Percentiles rank a stretch among this genome's conserved stretches.
phyloP scores from a whole-genome alignment of 2,797 vertebrate species.

The Enteromius anoplus region DNA sequence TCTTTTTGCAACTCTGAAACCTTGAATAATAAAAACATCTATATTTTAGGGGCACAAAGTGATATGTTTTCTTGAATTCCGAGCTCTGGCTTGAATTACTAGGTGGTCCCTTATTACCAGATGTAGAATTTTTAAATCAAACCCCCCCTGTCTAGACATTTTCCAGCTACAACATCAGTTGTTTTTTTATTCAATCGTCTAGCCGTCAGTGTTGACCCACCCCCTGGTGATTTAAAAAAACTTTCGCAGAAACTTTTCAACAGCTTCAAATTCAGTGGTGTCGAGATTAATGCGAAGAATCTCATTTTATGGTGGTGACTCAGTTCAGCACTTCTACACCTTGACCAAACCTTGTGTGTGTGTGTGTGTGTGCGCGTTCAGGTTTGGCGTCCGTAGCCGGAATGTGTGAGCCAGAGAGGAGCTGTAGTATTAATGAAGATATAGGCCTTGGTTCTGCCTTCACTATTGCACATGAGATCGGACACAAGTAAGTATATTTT shows the following conservation, averaged over 20 bases:
- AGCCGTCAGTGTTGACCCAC: conserved; percentile 83
- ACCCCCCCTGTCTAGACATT: conserved; percentile 90
- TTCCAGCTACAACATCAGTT: conserved; percentile 86
- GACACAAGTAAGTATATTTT: conserved; percentile 94
- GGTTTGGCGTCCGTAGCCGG: conserved; percentile 98
- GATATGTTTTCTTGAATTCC: conserved; percentile 84
- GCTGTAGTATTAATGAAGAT: conserved; percentile 99
- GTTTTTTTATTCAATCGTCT: conserved; percentile 81
- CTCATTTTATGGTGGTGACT: conserved; percentile 79
- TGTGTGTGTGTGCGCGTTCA: conserved; percentile 71
- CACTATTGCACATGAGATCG: conserved; percentile 99
- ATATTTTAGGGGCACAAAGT: conserved; percentile 75
- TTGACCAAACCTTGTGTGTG: conserved; percentile 85
- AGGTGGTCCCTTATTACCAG: conserved; percentile 92
- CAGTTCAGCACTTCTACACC: conserved; percentile 80
- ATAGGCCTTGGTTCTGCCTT: conserved; percentile 98
- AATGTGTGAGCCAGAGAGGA: conserved; percentile 99
- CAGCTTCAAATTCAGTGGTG: conserved; percentile 79
- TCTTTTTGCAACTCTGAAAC: conserved; percentile 51
- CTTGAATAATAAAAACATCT: conserved; percentile 65
- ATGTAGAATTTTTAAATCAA: conserved; percentile 93
- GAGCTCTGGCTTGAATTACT: conserved; percentile 86
- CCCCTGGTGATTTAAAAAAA: conserved; percentile 82
- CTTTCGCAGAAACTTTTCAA: conserved; percentile 86
- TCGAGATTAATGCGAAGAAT: conserved; percentile 82